Evolutionary conservation across 2,113 vertebrate species (phyloP), one percentile per base, ranked within the genome.

Genomic region (Saccopteryx bilineata): DNA sequence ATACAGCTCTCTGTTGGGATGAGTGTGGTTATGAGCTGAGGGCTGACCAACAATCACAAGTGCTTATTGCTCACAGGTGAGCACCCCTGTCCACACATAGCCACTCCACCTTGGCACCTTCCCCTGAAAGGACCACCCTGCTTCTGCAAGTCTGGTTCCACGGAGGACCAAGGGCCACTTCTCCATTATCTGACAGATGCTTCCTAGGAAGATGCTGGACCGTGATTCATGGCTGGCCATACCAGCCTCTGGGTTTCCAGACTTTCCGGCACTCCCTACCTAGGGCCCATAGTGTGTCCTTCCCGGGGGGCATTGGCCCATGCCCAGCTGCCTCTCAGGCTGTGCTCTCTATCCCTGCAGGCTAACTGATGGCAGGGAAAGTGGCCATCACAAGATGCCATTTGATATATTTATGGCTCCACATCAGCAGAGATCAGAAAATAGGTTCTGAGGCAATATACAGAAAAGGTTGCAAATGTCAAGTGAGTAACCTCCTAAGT

Each of bases 31-130:
- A 58, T 6, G 3, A 23, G 12, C 0, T 46, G 48, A 58, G 5
- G 11, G 21, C 11, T 23, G 0, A 8, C 39, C 9, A 11, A 0
- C 46, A 90, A 2, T 52, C 84, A 76, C 5, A 48, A 0, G 23
- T 85, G 65, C 58, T 81, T 12, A 75, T 89, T 3, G n/a, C n/a
- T n/a, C n/a, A n/a, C 96, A 92, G 79, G 88, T 85, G 52, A 92
- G 88, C 9, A 6, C 7, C 66, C 56, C 65, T 46, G 3, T 58
- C 65, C 48, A 26, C 39, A 19, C 2, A 17, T 21, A 63, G 6
- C 33, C 8, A 23, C 39, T n/a, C 48, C 0, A 0, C 23, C 56
- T 48, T 11, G 3, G n/a, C 18, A 8, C 33, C 31, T 3, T 28
- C 65, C 72, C 28, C 24, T 13, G 81, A 50, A 69, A 52, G 33